Base-by-base conservation (phyloP, 2,113 vertebrate species). In the Thymallus thymallus region DNA sequence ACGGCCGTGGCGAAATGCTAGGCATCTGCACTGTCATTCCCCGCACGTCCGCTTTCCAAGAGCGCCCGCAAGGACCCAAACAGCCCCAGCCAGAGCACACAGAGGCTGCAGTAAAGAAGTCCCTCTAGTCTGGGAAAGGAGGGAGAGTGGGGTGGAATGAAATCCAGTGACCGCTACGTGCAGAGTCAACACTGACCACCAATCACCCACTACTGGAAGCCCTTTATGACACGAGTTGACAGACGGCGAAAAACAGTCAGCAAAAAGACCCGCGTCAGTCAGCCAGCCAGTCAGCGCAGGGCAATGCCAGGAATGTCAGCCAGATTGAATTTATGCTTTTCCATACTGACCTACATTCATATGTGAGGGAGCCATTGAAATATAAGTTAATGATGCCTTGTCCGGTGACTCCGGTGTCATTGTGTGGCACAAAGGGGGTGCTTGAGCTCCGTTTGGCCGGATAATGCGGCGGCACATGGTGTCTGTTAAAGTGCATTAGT, bases 21-120 rank as follows among this genome's bases (percentile, higher is more conserved):
- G 73, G 46, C 80, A 91, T 89, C 82, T 88, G 86, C 82, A 86
- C 83, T 78, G 86, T 90, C 89, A 92, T 90, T 85, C 84, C 77
- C 76, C 26, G 24, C 80, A 85, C 80, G 87, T 84, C 9, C 35
- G 35, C 9, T 41, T 41, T 41, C 35, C 35, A 41, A 41, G 35
- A 41, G 35, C 9, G 35, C 35, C 35, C 9, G 35, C 35, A 9
- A 41, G 35, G 35, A 10, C 35, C 83, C 82, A 86, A 88, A 90
- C 84, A 88, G 88, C 79, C 2, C 35, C 35, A 41, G 35, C 35
- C 82, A 48, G 77, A 80, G 82, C 85, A 56, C 23, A 77, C 83
- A 26, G 46, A 76, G 75, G 75, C 82, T 74, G 81, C 75, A 76
- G 85, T 89, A 61, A n/a, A 61, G 23, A 51, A 14, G 48, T 51